Evolutionary conservation across 2,797 vertebrate genomes (phyloP), one percentile per base, ranked within the genome.

Genomic region (Hydrocynus forskahlii): DNA sequence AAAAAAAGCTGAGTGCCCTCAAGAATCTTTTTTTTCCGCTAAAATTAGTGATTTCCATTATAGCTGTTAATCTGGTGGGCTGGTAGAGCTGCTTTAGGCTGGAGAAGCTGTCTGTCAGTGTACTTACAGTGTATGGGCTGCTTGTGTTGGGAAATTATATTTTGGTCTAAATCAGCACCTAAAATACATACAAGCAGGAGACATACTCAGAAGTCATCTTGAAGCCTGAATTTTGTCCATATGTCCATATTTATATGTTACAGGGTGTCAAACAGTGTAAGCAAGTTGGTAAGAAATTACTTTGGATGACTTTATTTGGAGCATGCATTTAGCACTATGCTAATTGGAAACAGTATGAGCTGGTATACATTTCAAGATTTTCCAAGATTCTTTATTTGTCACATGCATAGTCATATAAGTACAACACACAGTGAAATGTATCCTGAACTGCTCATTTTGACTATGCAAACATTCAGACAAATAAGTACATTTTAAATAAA

Each of bases 31-130:
- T 43, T 62, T 76, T 63, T 75, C 14, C 1, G 63, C 72, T 82
- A 60, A 85, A 83, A 82, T 85, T 43, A 73, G 52, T 12, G 67
- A 78, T 68, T 77, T 84, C 73, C 64, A 81, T 81, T 78, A 73
- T 74, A 52, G 45, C 8, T 14, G 29, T 43, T 68, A 81, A 84
- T 84, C 79, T n/a, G 19, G 71, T 38, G 35, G 71, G 52, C 54
- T 74, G 71, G 54, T 21, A 40, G 71, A 57, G 35, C 23, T 29
- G 52, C 50, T 40, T 74, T 74, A 74, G 71, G 54, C 29, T 19
- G 7, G 62, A 66, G 62, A 50, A 68, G 55, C 21, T 67, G 71
- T 68, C 74, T 35, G 73, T 77, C 68, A 80, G 74, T 21, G 64
- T 7, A 38, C 52, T 77, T 63, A 7, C 19, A 54, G 50, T 25